Conservation (phyloP, 2,113 vertebrate genomes). For the Apeltes quadracus region DNA sequence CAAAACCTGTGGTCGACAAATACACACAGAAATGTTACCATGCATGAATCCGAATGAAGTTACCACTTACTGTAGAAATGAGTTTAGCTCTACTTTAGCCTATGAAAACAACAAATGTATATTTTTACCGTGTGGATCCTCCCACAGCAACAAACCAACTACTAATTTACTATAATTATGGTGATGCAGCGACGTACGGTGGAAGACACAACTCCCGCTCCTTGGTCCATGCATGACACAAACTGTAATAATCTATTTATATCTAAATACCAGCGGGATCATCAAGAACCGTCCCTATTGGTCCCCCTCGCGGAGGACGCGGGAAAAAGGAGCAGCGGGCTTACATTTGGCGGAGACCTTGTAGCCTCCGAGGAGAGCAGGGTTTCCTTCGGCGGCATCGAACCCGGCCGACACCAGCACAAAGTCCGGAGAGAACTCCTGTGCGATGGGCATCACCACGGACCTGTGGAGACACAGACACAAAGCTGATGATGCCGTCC, state of each 20-base stretch:
- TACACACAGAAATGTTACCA: slow-evolving; percentile 30
- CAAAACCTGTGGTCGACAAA: slow-evolving; percentile 83
- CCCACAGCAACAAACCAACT: slow-evolving; percentile 30
- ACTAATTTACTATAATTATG: slow-evolving; percentile 50
- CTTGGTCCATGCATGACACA: slow-evolving; percentile 32
- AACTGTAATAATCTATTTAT: slow-evolving; percentile 49
- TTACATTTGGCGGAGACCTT: slow-evolving; percentile 95
- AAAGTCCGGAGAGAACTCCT: slow-evolving; percentile 91
- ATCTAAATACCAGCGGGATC: slow-evolving; percentile 20
- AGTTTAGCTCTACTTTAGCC: slow-evolving; percentile 18
- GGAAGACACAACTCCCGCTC: slow-evolving; percentile 14
- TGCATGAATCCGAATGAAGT: not conserved
- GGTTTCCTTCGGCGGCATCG: slow-evolving; percentile 92
- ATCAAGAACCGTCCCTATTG: slow-evolving; percentile 14
- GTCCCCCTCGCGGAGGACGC: not conserved
- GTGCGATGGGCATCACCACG: slow-evolving; percentile 94
- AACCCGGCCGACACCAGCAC: slow-evolving; percentile 95
- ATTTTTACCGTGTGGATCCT: slow-evolving; percentile 52
- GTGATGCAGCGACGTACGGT: slow-evolving; percentile 16
- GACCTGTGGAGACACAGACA: slow-evolving; percentile 78
- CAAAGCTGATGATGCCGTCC: not conserved
- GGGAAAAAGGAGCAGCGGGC: slow-evolving; percentile 47
- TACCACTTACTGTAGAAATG: not conserved
- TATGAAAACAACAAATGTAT: slow-evolving; percentile 34
- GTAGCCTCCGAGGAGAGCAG: slow-evolving; percentile 91